Evolutionary conservation across 2,888 invertebrate genomes (phyloP).

Genomic region (Oscheius onirici): DNA sequence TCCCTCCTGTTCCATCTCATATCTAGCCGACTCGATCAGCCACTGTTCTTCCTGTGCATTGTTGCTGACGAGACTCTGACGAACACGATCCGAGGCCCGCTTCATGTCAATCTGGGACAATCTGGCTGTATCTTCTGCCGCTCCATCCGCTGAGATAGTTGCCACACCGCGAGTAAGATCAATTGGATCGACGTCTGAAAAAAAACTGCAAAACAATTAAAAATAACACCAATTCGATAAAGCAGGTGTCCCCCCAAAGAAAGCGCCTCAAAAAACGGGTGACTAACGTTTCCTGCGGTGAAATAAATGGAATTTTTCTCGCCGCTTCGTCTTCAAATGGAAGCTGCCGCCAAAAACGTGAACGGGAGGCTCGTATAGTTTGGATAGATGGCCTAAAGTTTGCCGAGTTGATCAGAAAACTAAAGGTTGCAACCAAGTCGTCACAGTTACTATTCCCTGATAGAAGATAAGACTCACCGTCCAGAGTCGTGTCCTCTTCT

Average conservation of each 20-base stretch:
- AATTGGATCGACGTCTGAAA: constrained; percentile 42
- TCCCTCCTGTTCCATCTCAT: constrained; percentile 60
- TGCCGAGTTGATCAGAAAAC: no score
- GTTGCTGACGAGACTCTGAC: constrained; percentile 52
- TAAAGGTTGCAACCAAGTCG: no score
- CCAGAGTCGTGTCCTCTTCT: constrained; percentile 53
- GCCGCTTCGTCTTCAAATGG: constrained; percentile 7
- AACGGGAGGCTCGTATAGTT: constrained; percentile 17
- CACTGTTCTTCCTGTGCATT: constrained; percentile 49
- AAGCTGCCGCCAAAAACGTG: constrained; percentile 1
- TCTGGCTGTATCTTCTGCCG: constrained; percentile 36
- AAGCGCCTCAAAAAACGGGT: neutral
- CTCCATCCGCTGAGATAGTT: constrained; percentile 32
- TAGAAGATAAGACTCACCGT: constrained; percentile 35
- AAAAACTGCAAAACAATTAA: neutral
- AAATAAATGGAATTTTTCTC: neutral
- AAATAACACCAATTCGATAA: neutral
- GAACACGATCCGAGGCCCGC: constrained; percentile 47
- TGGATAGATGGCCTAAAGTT: constrained; percentile 12
- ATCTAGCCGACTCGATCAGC: constrained; percentile 52
- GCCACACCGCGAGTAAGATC: constrained; percentile 39
- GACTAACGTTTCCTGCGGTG: constrained; percentile 13
- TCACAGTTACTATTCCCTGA: no score
- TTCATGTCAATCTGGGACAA: constrained; percentile 23
- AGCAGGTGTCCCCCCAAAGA: neutral